Base-by-base conservation (phyloP, 2,888 invertebrate species). In the Strigamia transsilvanica region DNA sequence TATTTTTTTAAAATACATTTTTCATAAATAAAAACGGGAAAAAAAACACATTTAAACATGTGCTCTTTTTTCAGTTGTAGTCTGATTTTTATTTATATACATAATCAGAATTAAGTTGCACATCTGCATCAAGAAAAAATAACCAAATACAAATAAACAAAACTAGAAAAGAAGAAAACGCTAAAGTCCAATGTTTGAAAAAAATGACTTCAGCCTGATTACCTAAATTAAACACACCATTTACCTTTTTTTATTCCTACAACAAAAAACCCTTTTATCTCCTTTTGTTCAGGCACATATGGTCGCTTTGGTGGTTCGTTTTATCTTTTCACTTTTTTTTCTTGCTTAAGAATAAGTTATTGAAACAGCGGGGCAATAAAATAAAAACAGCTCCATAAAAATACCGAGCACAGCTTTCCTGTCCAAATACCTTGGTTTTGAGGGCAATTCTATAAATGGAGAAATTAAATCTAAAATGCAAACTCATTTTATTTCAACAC, bases 351-450 rank as follows among this genome's bases (percentile, higher is more conserved):
- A 73, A 73, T 73, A 73, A 73, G 73, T 73, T 73, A 73, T 73
- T 73, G 73, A 73, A 73, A 73, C 73, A 73, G 73, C 73, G 32
- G 32, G 61, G 73, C 73, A 73, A 73, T 73, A 73, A 73, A 73
- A 73, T 73, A 73, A 73, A 73, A 73, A 73, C 27, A 73, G 73
- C 73, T 73, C 73, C 73, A 73, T 73, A 73, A 73, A 73, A 73
- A 73, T 73, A 73, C 73, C 73, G 73, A 73, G 73, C 73, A 32
- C 73, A 73, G 73, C 73, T 73, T 73, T 73, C 73, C 73, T 73
- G 73, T 73, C 73, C 32, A 73, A 73, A 73, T 73, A 73, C 73
- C 73, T 73, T 27, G 73, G 73, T 73, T 73, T 73, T 73, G 73
- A 73, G 73, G 73, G 73, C 73, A 73, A 27, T 73, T 73, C 73